Conservation (phyloP, 2,888 invertebrate genomes). For the Cybosia mesomella region DNA sequence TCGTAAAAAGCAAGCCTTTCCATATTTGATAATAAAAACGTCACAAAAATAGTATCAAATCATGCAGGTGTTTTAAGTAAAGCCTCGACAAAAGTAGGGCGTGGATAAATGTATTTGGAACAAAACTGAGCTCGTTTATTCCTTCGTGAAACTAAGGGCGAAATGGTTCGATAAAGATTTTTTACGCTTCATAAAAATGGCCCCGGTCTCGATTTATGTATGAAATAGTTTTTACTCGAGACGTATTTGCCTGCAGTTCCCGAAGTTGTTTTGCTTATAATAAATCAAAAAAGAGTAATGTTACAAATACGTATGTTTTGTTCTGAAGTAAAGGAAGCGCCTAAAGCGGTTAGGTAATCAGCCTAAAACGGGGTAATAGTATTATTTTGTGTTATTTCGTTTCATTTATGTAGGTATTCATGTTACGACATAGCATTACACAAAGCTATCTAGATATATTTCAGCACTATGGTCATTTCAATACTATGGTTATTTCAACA, state of each 20-base stretch:
- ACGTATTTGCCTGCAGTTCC: constrained; percentile 37
- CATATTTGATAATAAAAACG: background rate
- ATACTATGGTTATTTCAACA: no score
- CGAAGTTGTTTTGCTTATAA: constrained; percentile 27
- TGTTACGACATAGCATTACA: no score
- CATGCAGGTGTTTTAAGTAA: constrained; percentile 4
- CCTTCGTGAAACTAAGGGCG: constrained; percentile 36
- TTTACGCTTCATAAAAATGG: constrained; percentile 49
- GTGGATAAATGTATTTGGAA: constrained; percentile 40
- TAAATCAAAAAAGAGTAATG: constrained; percentile 14
- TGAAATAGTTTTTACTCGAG: constrained; percentile 40
- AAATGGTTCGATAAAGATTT: constrained; percentile 50
- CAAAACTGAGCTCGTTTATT: constrained; percentile 40
- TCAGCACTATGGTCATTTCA: no score
- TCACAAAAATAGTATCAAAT: background rate
- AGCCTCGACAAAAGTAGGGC: constrained; percentile 25
- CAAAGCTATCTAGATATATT: no score
- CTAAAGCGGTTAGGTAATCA: constrained; percentile 1
- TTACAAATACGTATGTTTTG: background rate
- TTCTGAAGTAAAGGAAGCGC: constrained; percentile 2
- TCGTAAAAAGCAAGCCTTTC: background rate
- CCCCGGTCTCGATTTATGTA: constrained; percentile 41
- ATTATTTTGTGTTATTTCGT: background rate
- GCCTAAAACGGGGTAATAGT: background rate
- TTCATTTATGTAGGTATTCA: background rate